Conservation (phyloP, 1,140 invertebrate species). For the Druon quercuslanigerum region DNA sequence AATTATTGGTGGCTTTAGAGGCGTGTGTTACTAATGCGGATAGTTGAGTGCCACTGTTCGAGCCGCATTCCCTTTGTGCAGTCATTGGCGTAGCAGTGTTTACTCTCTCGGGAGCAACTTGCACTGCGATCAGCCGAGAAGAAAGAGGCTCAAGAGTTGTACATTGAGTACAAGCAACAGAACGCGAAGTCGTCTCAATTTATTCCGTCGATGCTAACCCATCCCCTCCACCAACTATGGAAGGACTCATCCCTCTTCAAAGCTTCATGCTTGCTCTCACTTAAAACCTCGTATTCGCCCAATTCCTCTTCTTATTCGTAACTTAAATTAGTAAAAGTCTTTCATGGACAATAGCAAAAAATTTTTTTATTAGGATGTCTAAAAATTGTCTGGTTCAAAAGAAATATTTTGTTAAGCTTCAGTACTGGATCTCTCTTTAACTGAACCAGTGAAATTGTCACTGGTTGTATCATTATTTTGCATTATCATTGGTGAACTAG, state of each 20-base stretch:
- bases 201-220: slow-evolving; percentile 14
- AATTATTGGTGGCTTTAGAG: neutral
- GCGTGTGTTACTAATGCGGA: slow-evolving; percentile 24
- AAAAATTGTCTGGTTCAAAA: too few relatives aligned
- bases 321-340: too few relatives aligned
- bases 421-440: too few relatives aligned
- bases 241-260: neutral
- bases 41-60: slow-evolving; percentile 56
- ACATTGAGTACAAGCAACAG: slow-evolving; percentile 29
- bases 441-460: too few relatives aligned
- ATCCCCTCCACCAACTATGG: neutral
- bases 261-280: too few relatives aligned
- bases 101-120: slow-evolving; percentile 44
- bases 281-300: too few relatives aligned
- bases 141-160: slow-evolving; percentile 33
- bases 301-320: too few relatives aligned
- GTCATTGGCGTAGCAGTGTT: slow-evolving; percentile 61
- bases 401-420: too few relatives aligned
- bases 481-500: too few relatives aligned
- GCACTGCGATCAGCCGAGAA: slow-evolving; percentile 35
- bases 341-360: too few relatives aligned
- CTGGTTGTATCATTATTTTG: too few relatives aligned
- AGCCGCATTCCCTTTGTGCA: slow-evolving; percentile 63
- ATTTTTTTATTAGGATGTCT: too few relatives aligned
- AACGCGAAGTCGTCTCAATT: slow-evolving; percentile 25